Percentiles rank a stretch among this genome's conserved stretches.
phyloP scores from a whole-genome alignment of 2,113 vertebrate species.

The Sus scrofa region T2T-Sscrofa CM000823.6:2995001-2995500 shows the following conservation, averaged over 20 bases:
- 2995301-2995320: background rate
- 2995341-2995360: background rate
- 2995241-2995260: fast-evolving
- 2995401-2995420: conserved; percentile 89
- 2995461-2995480: conserved; percentile 79
- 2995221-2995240: background rate
- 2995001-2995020: fast-evolving
- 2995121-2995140: fast-evolving
- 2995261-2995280: background rate
- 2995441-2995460: conserved; percentile 88
- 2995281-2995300: background rate
- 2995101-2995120: fast-evolving
- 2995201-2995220: too few relatives aligned
- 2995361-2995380: background rate
- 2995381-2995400: conserved; percentile 69
- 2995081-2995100: background rate
- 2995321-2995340: background rate
- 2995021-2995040: background rate
- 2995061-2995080: background rate
- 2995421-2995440: conserved; percentile 88
- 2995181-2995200: background rate
- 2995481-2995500: conserved; percentile 63
- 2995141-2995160: background rate
- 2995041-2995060: fast-evolving
- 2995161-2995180: background rate